Evolutionary conservation across 2,113 vertebrate species (phyloP), one percentile per base, ranked within the genome.

Genomic region (Rafetus swinhoei): DNA sequence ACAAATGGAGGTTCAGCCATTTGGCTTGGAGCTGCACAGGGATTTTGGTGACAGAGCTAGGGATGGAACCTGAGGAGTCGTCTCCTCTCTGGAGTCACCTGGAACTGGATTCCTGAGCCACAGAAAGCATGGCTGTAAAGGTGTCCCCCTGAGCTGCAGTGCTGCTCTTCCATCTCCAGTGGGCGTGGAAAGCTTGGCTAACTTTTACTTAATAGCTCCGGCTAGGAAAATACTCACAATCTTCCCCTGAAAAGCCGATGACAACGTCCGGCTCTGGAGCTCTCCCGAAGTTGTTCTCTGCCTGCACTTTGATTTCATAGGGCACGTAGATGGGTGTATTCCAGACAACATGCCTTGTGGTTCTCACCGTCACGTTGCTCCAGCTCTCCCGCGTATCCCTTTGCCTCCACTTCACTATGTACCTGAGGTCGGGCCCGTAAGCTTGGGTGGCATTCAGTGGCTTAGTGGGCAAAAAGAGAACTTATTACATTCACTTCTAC

Each of bases 291-390:
- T 99, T 99, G 1, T 99, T 99, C 89, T 98, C 96, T 0, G 99
- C 99, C 97, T 99, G 99, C 91, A 99, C 98, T 95, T 98, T 99
- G 97, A 99, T 99, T 97, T 99, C 99, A 7, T 99, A 99, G 94
- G 99, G 98, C 5, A 98, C 98, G 9, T 99, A 99, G 93, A 99
- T 98, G 3, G 99, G 98, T 0, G 99, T 99, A 96, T 98, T 97
- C 39, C 97, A 97, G 55, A 99, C 97, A 0, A 99, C 96, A 1
- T 99, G 98, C 93, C 98, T 98, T 0, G 98, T 87, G 0, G 65
- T 76, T 69, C 93, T 96, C 6, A 99, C 99, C 0, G 99, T 99
- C 93, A 98, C 95, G 0, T 99, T 99, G 93, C 92, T 96, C 99
- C 99, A 99, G 4, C 98, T 97, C 18, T 99, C 98, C 0, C 97